Base-by-base conservation (phyloP, 2,113 vertebrate species). In the Coregonus clupeaformis region DNA sequence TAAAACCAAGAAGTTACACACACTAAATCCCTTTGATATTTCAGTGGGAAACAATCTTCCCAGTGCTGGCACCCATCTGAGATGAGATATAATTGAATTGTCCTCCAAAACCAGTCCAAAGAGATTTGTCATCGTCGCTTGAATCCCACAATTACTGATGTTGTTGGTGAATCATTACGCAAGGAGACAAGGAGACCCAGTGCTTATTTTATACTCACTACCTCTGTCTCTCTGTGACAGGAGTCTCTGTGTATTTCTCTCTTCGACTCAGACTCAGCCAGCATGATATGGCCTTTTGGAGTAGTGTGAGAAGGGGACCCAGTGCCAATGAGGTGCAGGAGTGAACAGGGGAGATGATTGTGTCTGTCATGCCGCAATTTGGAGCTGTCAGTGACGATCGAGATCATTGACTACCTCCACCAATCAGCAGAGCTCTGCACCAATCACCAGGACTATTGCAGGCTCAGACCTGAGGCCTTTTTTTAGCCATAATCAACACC, bases 401-500 rank as follows among this genome's bases (percentile, higher is more conserved):
- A 86, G 80, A 88, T 87, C 89, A 92, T 78, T 75, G 83, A 89
- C 91, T 81, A 85, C 86, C 86, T 84, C 78, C 73, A 45, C 57
- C 77, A 29, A 71, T 70, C 81, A 83, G 77, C 74, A 77, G 68
- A 84, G 80, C 73, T 18, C 36, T 80, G 81, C 84, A 76, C 86
- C 79, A 80, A 86, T 87, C 77, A 79, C 66, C 71, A 0, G 24
- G 29, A 5, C 11, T 70, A 73, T 68, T 82, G 87, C 79, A 16
- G 68, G 49, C 67, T 7, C 7, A 73, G 72, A 82, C 80, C 89
- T 65, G 57, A 52, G 67, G 85, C 88, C 88, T 83, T 72, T 85
- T 36, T 88, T 3, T 89, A 91, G 85, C 81, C 68, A 82, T 87
- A 94, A 95, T 94, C 92, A 94, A 92, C 90, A 84, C 90, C 86